Percentiles rank a stretch among this genome's conserved stretches.
Conservation (phyloP, 2,113 vertebrate genomes). For the Callipepla californica region DNA sequence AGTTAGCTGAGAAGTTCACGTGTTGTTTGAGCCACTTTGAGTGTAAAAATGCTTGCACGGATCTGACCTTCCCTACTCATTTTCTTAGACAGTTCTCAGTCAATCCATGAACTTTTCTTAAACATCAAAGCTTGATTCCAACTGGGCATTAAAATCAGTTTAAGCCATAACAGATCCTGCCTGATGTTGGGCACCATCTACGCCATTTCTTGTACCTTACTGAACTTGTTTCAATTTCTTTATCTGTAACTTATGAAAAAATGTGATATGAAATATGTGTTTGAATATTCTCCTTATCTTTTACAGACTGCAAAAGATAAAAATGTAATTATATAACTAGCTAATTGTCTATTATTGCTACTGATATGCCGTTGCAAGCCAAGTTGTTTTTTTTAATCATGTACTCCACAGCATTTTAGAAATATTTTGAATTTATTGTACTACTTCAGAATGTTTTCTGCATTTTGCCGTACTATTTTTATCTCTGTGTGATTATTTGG, state of each 20-base stretch:
- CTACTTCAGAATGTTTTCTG: not conserved
- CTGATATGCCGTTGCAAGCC: not conserved
- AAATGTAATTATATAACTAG: not conserved
- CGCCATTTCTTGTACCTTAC: not conserved
- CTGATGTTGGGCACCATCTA: constrained; percentile 3
- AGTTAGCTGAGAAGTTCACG: constrained; percentile 12
- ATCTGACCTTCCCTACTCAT: constrained; percentile 26
- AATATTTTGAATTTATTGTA: not conserved
- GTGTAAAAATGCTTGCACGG: not conserved
- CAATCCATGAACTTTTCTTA: constrained; percentile 50
- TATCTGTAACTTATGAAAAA: not conserved
- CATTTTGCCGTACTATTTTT: not conserved
- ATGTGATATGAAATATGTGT: not conserved
- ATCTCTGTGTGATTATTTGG: not conserved
- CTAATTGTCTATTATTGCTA: not conserved
- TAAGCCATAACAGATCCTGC: constrained; percentile 10
- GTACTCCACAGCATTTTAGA: not conserved
- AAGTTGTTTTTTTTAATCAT: not conserved
- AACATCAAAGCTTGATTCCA: constrained; percentile 64
- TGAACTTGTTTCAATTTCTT: not conserved
- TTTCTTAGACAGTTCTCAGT: constrained; percentile 55
- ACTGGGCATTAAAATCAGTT: constrained; percentile 49
- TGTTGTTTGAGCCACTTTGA: constrained; percentile 25
- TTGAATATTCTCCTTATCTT: not conserved
- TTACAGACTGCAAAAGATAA: not conserved